Conservation (phyloP, 2,888 invertebrate species). For the Pterostichus madidus region DNA sequence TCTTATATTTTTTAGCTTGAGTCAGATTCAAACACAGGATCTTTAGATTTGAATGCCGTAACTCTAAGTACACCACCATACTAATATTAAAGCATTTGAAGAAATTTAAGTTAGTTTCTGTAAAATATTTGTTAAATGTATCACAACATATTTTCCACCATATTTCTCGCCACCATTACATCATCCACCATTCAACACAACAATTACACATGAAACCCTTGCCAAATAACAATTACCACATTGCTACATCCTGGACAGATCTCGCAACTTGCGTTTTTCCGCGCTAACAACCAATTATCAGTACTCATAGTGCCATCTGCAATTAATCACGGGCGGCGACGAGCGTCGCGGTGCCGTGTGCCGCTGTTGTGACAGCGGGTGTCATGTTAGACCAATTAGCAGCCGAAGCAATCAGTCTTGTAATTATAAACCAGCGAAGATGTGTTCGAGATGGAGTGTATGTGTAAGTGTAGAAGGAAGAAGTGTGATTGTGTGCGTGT, state of each 20-base stretch:
- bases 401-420: conserved; percentile 67
- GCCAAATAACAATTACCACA: conserved; percentile 48
- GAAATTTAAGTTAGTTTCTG: too few relatives aligned
- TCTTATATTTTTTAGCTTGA: too few relatives aligned
- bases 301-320: conserved; percentile 52
- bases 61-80: too few relatives aligned
- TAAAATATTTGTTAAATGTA: not conserved
- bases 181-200: conserved; percentile 9
- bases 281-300: conserved; percentile 58
- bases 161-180: conserved; percentile 11
- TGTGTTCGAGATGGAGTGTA: not conserved
- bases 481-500: not conserved
- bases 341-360: conserved; percentile 33
- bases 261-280: conserved; percentile 14
- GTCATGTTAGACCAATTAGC: conserved; percentile 68
- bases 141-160: not conserved
- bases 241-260: not conserved
- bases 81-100: too few relatives aligned
- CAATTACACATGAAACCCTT: conserved; percentile 12
- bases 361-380: conserved; percentile 67
- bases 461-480: not conserved
- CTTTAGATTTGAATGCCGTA: too few relatives aligned
- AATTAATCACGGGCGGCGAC: conserved; percentile 41
- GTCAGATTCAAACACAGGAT: too few relatives aligned
- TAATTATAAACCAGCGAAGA: conserved; percentile 60